Percentiles rank a stretch among this genome's conserved stretches.
These are phyloP conservation scores for Hydropotes inermis DNA, from an alignment of 2,113 vertebrate species.

Conservation along the genomic window DNA sequence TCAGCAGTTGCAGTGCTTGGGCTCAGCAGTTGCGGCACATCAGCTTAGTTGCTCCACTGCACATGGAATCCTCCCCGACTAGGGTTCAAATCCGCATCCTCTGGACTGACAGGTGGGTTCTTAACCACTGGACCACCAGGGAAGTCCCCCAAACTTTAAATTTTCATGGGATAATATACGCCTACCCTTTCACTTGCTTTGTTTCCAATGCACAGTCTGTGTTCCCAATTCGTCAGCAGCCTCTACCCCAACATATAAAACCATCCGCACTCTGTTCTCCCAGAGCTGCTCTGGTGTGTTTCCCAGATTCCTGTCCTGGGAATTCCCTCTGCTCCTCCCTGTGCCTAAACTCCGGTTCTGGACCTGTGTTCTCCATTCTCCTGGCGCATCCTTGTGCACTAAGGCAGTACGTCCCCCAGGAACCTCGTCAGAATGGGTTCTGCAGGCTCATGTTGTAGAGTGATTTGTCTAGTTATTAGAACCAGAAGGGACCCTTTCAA, in stretches of 20 bases:
- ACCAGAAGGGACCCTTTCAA: neutral
- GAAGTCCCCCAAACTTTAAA: neutral
- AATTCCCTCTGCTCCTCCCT: neutral
- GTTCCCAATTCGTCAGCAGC: neutral
- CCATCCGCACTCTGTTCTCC: neutral
- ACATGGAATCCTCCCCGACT: neutral
- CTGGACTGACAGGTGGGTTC: neutral
- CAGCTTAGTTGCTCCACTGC: neutral
- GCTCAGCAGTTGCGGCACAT: neutral
- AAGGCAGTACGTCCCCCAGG: neutral
- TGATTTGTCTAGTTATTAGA: neutral
- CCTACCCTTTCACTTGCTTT: neutral
- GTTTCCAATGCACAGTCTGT: neutral
- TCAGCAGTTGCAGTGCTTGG: neutral
- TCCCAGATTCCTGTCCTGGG: neutral
- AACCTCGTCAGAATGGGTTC: neutral
- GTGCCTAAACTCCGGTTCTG: neutral
- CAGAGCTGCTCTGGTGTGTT: no score
- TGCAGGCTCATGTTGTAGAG: neutral
- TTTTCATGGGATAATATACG: neutral
- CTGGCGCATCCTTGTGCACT: no score
- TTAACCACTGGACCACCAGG: neutral
- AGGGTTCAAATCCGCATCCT: neutral
- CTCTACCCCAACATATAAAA: neutral
- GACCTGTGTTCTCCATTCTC: neutral